A percentile compares a stretch with the other conserved stretches of the same genome.
These are phyloP conservation scores for Diadromus collaris DNA, from an alignment of 2,888 invertebrate genomes.

Conservation along the genomic window DNA sequence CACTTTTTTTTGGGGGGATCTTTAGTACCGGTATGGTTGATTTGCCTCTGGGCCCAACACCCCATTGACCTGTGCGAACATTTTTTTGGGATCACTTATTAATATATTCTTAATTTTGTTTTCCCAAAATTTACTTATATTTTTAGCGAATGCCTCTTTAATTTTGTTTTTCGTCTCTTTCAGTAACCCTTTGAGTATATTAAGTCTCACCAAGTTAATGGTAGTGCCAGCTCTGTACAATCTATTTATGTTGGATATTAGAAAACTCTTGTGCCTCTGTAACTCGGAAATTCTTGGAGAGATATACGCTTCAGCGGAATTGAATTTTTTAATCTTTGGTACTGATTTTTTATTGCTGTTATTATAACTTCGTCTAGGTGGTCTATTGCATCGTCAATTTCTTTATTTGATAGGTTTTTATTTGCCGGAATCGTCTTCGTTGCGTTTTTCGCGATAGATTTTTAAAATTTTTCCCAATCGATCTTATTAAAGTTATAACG, in stretches of 20 bases:
- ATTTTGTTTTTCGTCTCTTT: slow-evolving; percentile 9
- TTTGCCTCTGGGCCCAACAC: slow-evolving; percentile 20
- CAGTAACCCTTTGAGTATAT: not conserved
- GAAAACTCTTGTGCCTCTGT: slow-evolving; percentile 31
- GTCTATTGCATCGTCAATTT: not conserved
- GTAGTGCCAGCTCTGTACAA: not conserved
- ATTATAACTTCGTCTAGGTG: not conserved
- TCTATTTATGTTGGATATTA: slow-evolving; percentile 10
- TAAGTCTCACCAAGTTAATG: slow-evolving; percentile 6
- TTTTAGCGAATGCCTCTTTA: slow-evolving; percentile 14
- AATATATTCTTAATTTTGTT: slow-evolving; percentile 19
- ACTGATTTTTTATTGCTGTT: not conserved
- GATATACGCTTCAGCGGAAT: slow-evolving; percentile 2
- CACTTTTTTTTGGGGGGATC: not conserved
- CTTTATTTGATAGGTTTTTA: not conserved
- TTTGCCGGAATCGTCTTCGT: not conserved
- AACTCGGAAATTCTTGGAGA: slow-evolving; percentile 15
- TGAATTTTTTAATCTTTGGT: not conserved
- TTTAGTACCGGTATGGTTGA: not conserved
- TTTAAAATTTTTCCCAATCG: slow-evolving; percentile 32
- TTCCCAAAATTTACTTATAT: slow-evolving; percentile 21
- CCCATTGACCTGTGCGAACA: slow-evolving; percentile 27
- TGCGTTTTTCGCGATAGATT: not conserved
- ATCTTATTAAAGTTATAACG: slow-evolving; percentile 41
- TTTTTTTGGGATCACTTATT: not conserved